Percentiles rank a stretch among this genome's conserved stretches.
These are phyloP conservation scores for Teleiodes luculella DNA, from an alignment of 2,888 invertebrate genomes.

Conservation along the genomic window DNA sequence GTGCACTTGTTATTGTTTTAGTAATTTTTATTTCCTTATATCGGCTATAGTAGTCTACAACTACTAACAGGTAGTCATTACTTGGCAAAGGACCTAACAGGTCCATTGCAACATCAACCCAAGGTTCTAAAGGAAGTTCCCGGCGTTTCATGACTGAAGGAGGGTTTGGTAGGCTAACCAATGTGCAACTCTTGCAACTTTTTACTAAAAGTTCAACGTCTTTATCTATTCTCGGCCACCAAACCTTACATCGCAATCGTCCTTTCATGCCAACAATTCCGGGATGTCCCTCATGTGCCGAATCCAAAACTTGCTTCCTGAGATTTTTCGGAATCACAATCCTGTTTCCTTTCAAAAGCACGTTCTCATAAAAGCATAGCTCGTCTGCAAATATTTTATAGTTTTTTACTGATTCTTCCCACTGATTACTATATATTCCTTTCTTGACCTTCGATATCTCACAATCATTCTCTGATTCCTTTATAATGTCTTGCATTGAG, in stretches of 20 bases:
- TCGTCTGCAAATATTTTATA: constrained; percentile 7
- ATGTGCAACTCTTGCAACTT: constrained; percentile 24
- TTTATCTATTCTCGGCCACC: not conserved
- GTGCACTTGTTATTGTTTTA: constrained; percentile 15
- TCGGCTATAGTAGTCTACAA: constrained; percentile 29
- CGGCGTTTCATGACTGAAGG: constrained; percentile 23
- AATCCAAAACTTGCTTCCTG: not conserved
- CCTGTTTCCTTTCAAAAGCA: constrained; percentile 2
- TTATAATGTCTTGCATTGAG: not conserved
- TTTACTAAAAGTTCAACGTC: not conserved
- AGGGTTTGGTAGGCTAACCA: constrained; percentile 20
- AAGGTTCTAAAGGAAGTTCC: constrained; percentile 20
- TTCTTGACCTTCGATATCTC: constrained; percentile 1
- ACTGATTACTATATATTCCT: not conserved
- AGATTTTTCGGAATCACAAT: not conserved
- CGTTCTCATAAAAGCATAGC: constrained; percentile 4
- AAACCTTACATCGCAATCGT: constrained; percentile 20
- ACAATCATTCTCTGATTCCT: not conserved
- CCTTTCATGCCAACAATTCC: constrained; percentile 29
- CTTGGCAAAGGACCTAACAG: constrained; percentile 27
- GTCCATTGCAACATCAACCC: constrained; percentile 27
- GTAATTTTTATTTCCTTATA: constrained; percentile 28
- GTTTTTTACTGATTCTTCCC: not conserved
- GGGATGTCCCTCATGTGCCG: constrained; percentile 15
- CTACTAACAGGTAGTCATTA: constrained; percentile 24